A percentile compares a stretch with the other conserved stretches of the same genome.
Conservation (phyloP, 53 echinoderm and acorn worm species). For the Patiria pectinifera region DNA sequence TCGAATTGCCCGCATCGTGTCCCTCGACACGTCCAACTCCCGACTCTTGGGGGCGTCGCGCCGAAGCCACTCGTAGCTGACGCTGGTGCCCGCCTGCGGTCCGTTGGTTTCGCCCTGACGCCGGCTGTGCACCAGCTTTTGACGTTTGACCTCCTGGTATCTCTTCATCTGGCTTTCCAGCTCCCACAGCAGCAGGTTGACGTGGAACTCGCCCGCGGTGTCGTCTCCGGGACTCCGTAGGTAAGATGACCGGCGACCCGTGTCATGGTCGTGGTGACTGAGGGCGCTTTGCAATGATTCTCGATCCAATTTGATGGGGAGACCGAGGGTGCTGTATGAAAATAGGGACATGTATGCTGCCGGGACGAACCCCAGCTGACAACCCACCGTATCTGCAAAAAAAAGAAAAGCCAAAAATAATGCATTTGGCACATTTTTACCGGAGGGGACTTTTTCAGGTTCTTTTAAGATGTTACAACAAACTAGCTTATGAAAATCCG, state of each 20-base stretch:
- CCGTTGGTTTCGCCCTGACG: background rate
- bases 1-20: background rate
- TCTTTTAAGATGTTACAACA: too few species aligned
- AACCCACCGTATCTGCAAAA: too few species aligned
- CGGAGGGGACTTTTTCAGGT: too few species aligned
- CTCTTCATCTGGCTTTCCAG: conserved; percentile 37
- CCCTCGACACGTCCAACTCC: background rate
- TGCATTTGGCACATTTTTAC: too few species aligned
- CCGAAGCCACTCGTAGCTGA: conserved; percentile 37
- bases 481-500: too few species aligned
- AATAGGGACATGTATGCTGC: background rate
- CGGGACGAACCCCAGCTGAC: background rate
- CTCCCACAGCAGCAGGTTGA: conserved; percentile 45
- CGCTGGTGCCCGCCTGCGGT: background rate
- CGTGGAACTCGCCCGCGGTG: background rate
- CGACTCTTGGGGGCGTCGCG: conserved; percentile 27
- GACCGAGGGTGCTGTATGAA: background rate
- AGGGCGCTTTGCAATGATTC: background rate
- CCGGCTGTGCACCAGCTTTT: conserved; percentile 5
- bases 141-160: background rate
- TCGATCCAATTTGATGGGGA: background rate
- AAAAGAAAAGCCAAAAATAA: too few species aligned
- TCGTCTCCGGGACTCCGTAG: background rate
- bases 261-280: background rate
- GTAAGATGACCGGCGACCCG: conserved; percentile 14